Base-by-base conservation (phyloP, 2,888 invertebrate genomes). In the Amiota minor region DNA sequence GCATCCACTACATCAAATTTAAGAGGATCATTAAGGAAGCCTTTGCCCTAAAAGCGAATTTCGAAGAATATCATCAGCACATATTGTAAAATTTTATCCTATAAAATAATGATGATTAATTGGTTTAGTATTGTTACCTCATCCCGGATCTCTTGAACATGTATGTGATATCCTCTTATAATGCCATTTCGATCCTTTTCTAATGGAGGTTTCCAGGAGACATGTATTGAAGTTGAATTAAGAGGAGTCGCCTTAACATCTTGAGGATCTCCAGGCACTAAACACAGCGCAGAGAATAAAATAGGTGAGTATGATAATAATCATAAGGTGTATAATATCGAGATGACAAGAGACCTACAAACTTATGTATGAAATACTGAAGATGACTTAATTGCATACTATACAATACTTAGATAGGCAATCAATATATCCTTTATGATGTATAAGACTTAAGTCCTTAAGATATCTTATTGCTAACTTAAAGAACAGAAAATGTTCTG, bases 251-350 rank as follows among this genome's bases (percentile, higher is more conserved):
- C 95, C 90, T 95, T 94, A 78, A 99, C 97, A 87, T 97, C 96
- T 90, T 96, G 95, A 67, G 99, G 99, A 91, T 98, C 96, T 79
- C 98, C 98, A 84, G 99, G 99, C 92, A 99, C 99, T 99, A 93
- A 74, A 75, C 73, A 76, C 78, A 78, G 77, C 80, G 82, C 53
- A 74, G 83, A 76, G 35, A 35, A 35, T 4, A 35, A 35, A 35
- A 71, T 73, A 74, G 65, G 47, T 62, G 74, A 45, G 23, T 16
- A 73, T 47, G 35, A 56, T 61, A 75, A 85, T 82, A 78, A 80
- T 78, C 70, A 69, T 14, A 64, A 9, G 67, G 78, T n/a, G 76
- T 62, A 59, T 35, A 78, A 45, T 80, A 71, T n/a, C 14, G 23
- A 35, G 35, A 35, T 35, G 35, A 35, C 35, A 62, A 18, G 53